These are phyloP conservation scores for Oxyura jamaicensis DNA, from an alignment of 2,113 vertebrate genomes.

Conservation along the genomic window DNA sequence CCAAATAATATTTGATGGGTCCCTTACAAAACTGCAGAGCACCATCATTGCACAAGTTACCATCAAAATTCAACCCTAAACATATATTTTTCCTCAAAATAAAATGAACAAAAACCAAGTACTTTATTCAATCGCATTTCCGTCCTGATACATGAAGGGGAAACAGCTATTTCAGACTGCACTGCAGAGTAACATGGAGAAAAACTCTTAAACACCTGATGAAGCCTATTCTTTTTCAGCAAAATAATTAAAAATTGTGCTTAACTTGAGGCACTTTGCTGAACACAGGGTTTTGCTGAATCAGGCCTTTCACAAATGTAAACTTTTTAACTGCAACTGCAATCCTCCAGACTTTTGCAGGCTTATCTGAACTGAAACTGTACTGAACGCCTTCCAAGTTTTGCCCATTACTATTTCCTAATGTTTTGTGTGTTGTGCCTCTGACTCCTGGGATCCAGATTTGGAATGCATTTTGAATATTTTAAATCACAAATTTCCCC, in stretches of 20 bases:
- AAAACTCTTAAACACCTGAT: background rate
- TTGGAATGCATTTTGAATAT: constrained; percentile 47
- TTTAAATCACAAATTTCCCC: constrained; percentile 52
- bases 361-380: constrained; percentile 16
- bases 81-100: background rate
- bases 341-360: constrained; percentile 4
- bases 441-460: constrained; percentile 12
- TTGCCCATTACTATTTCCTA: constrained; percentile 44
- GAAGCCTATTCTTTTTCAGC: background rate
- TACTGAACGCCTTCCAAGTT: constrained; percentile 27
- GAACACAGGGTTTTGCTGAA: background rate
- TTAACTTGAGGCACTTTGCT: constrained; percentile 7
- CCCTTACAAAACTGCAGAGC: background rate
- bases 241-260: constrained; percentile 5
- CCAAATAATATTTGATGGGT: background rate
- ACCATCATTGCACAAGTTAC: background rate
- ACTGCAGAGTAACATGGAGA: background rate
- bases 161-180: background rate
- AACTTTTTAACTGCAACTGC: constrained; percentile 9
- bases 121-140: background rate
- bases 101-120: background rate
- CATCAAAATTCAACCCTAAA: background rate
- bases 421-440: constrained; percentile 6
- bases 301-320: constrained; percentile 7
- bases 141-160: background rate